A percentile compares a stretch with the other conserved stretches of the same genome.
These are phyloP conservation scores for Tuberolachnus salignus DNA, from an alignment of 2,888 invertebrate genomes.

Conservation along the genomic window DNA sequence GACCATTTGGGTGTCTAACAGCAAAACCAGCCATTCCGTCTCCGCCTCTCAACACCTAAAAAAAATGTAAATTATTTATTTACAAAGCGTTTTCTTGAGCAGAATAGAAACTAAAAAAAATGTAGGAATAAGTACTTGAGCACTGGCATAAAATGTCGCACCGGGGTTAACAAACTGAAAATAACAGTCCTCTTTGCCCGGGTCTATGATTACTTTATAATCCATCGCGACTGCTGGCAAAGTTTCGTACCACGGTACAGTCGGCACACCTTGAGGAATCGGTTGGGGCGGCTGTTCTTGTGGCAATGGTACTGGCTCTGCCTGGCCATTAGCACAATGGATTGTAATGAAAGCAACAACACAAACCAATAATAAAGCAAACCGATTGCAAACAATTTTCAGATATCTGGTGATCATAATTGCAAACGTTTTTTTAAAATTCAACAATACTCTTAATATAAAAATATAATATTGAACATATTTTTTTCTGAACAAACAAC, in stretches of 20 bases:
- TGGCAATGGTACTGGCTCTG: neutral
- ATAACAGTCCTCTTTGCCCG: slow-evolving; percentile 95
- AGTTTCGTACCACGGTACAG: slow-evolving; percentile 82
- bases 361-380: neutral
- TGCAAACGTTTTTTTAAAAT: neutral
- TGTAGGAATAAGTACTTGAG: slow-evolving; percentile 72
- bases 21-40: slow-evolving; percentile 94
- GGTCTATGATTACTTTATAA: slow-evolving; percentile 92
- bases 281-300: neutral
- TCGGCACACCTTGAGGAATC: slow-evolving; percentile 62
- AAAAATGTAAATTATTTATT: slow-evolving; percentile 5
- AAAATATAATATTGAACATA: too few species aligned
- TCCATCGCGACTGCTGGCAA: slow-evolving; percentile 93
- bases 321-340: neutral
- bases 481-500: too few species aligned
- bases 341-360: neutral
- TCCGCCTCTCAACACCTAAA: slow-evolving; percentile 86
- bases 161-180: slow-evolving; percentile 91
- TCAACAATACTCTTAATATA: too few species aligned
- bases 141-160: slow-evolving; percentile 91
- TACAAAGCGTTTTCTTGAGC: too few species aligned
- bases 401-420: neutral
- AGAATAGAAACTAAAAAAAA: too few species aligned
- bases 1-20: slow-evolving; percentile 82
- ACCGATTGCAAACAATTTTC: neutral